Percentiles rank a stretch among this genome's conserved stretches.
These are phyloP conservation scores for Macrophya annulata DNA, from an alignment of 2,888 invertebrate genomes.

Conservation along the genomic window DNA sequence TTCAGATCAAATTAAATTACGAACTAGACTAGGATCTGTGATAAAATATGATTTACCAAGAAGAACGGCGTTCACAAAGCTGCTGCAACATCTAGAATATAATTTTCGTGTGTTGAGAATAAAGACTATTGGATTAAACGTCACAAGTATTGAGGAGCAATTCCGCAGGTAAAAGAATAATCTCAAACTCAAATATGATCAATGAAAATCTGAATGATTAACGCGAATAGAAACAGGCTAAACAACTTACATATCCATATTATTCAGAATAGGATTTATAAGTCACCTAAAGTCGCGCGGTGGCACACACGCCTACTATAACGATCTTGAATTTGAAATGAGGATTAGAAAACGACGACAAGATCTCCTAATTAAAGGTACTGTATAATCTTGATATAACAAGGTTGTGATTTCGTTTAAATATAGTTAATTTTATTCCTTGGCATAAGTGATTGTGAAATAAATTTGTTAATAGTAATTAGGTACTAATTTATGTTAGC, in stretches of 20 bases:
- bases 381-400: background rate
- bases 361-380: conserved; percentile 36
- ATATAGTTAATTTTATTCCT: no score
- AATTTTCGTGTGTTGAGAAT: conserved; percentile 61
- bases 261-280: conserved; percentile 62
- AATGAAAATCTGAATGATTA: background rate
- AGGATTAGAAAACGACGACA: conserved; percentile 44
- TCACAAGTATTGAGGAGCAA: conserved; percentile 64
- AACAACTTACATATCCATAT: background rate
- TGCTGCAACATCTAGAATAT: conserved; percentile 62
- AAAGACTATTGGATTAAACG: conserved; percentile 58
- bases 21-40: conserved; percentile 61
- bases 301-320: background rate
- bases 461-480: background rate
- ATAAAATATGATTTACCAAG: conserved; percentile 62
- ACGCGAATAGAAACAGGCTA: background rate
- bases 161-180: conserved; percentile 61
- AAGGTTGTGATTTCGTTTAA: background rate
- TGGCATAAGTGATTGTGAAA: background rate
- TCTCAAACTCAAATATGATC: background rate
- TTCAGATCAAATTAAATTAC: conserved; percentile 59
- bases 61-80: conserved; percentile 61
- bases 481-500: conserved; percentile 24
- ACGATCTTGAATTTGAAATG: conserved; percentile 46
- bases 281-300: conserved; percentile 56